Conservation (phyloP, 2,113 vertebrate species). For the Albula glossodonta region DNA sequence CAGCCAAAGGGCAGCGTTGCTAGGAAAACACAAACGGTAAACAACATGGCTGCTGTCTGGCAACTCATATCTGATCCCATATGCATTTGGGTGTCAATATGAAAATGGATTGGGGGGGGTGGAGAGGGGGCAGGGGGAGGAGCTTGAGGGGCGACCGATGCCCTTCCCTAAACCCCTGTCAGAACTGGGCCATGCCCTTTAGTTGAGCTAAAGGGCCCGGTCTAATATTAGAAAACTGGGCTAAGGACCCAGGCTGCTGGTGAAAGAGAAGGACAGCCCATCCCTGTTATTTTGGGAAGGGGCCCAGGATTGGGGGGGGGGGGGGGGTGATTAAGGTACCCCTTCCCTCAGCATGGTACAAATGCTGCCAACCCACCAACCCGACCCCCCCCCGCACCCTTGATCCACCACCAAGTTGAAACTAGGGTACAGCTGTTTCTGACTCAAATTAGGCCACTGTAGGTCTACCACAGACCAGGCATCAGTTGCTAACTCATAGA, state of each 20-base stretch:
- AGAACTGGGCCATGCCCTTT: slow-evolving; percentile 29
- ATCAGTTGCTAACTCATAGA: not conserved
- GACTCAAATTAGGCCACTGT: slow-evolving; percentile 39
- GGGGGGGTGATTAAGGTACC: slow-evolving; percentile 32
- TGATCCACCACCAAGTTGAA: slow-evolving; percentile 27
- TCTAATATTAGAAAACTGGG: slow-evolving; percentile 57
- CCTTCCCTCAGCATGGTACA: slow-evolving; percentile 48
- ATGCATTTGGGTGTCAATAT: too few species aligned
- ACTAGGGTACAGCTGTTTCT: slow-evolving; percentile 35
- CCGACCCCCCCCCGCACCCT: slow-evolving; percentile 44
- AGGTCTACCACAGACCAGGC: slow-evolving; percentile 11
- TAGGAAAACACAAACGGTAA: not conserved
- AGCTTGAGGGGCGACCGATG: too few species aligned
- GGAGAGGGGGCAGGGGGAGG: too few species aligned
- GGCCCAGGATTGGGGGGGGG: slow-evolving; percentile 33
- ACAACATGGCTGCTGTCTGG: not conserved
- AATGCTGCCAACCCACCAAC: slow-evolving; percentile 34
- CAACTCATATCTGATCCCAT: slow-evolving; percentile 4
- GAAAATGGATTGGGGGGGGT: too few species aligned
- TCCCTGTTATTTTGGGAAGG: slow-evolving; percentile 58
- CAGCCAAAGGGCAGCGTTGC: not conserved
- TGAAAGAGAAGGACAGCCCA: slow-evolving; percentile 29
- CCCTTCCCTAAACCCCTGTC: too few species aligned
- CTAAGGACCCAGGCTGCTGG: slow-evolving; percentile 49
- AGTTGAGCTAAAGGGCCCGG: slow-evolving; percentile 26